Conservation (phyloP, 2,888 invertebrate species). For the Cryptocheilus praepositus region DNA sequence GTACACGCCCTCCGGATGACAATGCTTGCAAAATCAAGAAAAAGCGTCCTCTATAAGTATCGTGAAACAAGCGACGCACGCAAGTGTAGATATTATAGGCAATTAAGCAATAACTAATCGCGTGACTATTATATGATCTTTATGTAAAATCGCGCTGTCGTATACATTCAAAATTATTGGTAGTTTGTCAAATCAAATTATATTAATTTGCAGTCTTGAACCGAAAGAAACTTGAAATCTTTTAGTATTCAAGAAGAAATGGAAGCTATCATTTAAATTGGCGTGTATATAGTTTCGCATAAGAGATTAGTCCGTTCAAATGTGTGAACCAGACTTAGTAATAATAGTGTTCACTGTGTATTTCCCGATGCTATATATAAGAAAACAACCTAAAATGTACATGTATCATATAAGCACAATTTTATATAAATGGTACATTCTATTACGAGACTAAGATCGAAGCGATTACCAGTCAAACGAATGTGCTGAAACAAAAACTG, state of each 20-base stretch:
- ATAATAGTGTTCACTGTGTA: constrained; percentile 30
- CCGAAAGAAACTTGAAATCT: too few relatives aligned
- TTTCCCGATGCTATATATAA: constrained; percentile 32
- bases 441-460: constrained; percentile 54
- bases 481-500: constrained; percentile 73
- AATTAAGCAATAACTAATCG: constrained; percentile 31
- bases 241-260: too few relatives aligned
- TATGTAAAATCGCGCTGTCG: too few relatives aligned
- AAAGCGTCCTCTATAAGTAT: constrained; percentile 51
- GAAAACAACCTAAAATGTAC: constrained; percentile 30
- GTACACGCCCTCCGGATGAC: constrained; percentile 64
- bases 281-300: too few relatives aligned
- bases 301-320: too few relatives aligned
- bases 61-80: constrained; percentile 57
- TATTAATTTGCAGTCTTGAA: too few relatives aligned
- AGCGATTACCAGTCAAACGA: constrained; percentile 68
- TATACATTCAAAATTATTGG: too few relatives aligned
- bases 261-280: too few relatives aligned
- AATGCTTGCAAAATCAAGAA: constrained; percentile 71
- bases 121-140: too few relatives aligned
- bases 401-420: constrained; percentile 35
- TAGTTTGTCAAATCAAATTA: too few relatives aligned
- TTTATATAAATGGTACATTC: constrained; percentile 38
- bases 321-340: not conserved
- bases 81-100: constrained; percentile 26